phyloP scores from a whole-genome alignment of 2,888 invertebrate genomes.

The Drosophila affinis region DNA sequence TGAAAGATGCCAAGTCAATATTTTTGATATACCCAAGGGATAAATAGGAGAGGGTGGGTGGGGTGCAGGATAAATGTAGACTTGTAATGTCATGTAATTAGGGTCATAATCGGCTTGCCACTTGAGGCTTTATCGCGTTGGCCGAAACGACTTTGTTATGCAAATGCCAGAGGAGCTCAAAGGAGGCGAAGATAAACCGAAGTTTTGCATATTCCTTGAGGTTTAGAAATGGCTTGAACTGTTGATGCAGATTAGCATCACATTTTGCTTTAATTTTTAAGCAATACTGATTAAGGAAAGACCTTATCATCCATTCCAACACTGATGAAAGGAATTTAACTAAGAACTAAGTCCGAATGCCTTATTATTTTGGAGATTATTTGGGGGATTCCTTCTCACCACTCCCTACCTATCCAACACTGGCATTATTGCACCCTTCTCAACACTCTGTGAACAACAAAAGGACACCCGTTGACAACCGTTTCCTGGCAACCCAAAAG shows the following conservation, averaged over 20 bases:
- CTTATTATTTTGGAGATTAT: background rate
- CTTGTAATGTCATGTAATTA: constrained; percentile 82
- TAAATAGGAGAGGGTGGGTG: background rate
- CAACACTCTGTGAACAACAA: constrained; percentile 5
- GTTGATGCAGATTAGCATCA: no score
- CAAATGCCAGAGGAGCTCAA: constrained; percentile 52
- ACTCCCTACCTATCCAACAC: no score
- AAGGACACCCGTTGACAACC: constrained; percentile 42
- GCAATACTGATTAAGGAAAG: background rate
- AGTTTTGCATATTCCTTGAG: background rate
- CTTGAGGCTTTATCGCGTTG: constrained; percentile 59
- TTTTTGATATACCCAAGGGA: constrained; percentile 41
- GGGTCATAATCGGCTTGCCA: constrained; percentile 81
- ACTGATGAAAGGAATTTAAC: no score
- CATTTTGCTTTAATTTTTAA: background rate
- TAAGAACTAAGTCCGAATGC: background rate
- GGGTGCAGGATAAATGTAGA: constrained; percentile 66
- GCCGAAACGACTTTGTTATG: constrained; percentile 73
- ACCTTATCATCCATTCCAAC: no score
- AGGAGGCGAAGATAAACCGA: constrained; percentile 5
- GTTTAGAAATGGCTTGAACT: background rate
- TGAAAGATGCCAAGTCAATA: constrained; percentile 68
- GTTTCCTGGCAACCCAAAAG: constrained; percentile 21
- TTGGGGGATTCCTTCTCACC: background rate
- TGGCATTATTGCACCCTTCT: background rate